A percentile compares a stretch with the other conserved stretches of the same genome.
Evolutionary conservation across 2,888 invertebrate species (phyloP).

Genomic region (Drosophila mimetica): DNA sequence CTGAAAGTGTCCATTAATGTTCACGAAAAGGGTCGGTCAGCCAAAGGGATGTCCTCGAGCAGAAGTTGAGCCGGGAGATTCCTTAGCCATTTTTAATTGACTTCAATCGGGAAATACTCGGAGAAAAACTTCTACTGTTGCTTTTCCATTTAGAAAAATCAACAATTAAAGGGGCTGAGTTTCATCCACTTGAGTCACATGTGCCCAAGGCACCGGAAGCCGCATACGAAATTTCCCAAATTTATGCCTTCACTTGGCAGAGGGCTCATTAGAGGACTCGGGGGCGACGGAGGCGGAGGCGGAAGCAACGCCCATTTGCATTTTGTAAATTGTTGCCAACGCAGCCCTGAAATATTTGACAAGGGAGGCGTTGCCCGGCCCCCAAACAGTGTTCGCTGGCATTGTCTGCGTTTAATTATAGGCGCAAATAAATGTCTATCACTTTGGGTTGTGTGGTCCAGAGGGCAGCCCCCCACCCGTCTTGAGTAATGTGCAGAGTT

Average conservation of each 20-base stretch:
- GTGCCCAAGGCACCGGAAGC: constrained; percentile 38
- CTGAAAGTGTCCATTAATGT: constrained; percentile 1
- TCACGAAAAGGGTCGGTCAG: constrained; percentile 23
- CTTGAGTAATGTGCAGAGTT: constrained; percentile 44
- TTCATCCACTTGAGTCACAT: constrained; percentile 29
- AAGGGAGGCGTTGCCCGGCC: constrained; percentile 44
- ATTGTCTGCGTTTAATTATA: constrained; percentile 76
- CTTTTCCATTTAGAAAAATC: constrained; percentile 44
- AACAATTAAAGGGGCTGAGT: constrained; percentile 13
- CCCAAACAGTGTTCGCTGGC: constrained; percentile 16
- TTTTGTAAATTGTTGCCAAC: constrained; percentile 68
- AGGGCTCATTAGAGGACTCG: constrained; percentile 56
- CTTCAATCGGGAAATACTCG: constrained; percentile 12
- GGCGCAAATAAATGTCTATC: constrained; percentile 72
- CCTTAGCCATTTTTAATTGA: constrained; percentile 28
- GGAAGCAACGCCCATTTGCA: constrained; percentile 57
- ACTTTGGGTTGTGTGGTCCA: constrained; percentile 58
- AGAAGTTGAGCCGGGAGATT: neutral
- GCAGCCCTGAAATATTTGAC: constrained; percentile 61
- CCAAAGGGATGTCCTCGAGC: neutral
- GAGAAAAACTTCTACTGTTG: constrained; percentile 25
- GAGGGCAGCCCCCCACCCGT: constrained; percentile 7
- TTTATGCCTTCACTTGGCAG: constrained; percentile 55
- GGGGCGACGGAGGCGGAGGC: constrained; percentile 1
- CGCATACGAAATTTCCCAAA: constrained; percentile 46